These are phyloP conservation scores for Gallinago jamesoni DNA, from an alignment of 2,113 vertebrate genomes.

Conservation along the genomic window DNA sequence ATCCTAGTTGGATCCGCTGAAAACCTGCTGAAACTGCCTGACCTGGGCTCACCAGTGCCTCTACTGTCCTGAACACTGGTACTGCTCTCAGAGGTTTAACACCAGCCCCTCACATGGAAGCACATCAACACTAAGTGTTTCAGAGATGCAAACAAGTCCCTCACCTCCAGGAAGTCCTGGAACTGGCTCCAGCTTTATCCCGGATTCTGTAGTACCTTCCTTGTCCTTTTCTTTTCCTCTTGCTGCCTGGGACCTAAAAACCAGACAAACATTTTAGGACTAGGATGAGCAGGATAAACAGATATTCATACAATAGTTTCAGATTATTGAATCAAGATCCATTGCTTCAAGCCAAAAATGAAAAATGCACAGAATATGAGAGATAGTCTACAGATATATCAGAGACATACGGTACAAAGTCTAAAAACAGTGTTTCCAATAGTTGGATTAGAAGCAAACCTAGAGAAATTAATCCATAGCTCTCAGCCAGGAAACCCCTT, in stretches of 20 bases:
- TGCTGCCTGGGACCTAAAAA: slow-evolving; percentile 88
- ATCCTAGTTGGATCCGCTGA: not conserved
- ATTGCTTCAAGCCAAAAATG: not conserved
- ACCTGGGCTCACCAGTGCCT: not conserved
- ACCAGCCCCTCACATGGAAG: rapidly evolving
- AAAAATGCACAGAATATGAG: not conserved
- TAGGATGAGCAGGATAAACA: not conserved
- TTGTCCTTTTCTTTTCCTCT: slow-evolving; percentile 90
- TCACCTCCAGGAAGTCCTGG: slow-evolving; percentile 92
- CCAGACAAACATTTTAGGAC: not conserved
- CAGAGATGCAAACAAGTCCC: not conserved
- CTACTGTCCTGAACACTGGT: not conserved
- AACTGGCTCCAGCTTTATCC: slow-evolving; percentile 92
- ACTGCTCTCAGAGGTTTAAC: not conserved
- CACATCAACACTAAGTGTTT: not conserved
- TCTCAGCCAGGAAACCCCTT: not conserved
- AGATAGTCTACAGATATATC: not conserved
- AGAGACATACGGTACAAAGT: not conserved
- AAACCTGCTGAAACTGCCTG: not conserved
- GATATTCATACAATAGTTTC: not conserved
- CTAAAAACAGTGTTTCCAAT: not conserved
- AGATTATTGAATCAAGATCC: not conserved
- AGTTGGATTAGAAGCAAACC: not conserved
- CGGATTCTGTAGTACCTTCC: slow-evolving; percentile 88
- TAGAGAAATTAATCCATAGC: not conserved